These are phyloP conservation scores for Ochlodes sylvanus DNA, from an alignment of 2,888 invertebrate species.

Conservation along the genomic window DNA sequence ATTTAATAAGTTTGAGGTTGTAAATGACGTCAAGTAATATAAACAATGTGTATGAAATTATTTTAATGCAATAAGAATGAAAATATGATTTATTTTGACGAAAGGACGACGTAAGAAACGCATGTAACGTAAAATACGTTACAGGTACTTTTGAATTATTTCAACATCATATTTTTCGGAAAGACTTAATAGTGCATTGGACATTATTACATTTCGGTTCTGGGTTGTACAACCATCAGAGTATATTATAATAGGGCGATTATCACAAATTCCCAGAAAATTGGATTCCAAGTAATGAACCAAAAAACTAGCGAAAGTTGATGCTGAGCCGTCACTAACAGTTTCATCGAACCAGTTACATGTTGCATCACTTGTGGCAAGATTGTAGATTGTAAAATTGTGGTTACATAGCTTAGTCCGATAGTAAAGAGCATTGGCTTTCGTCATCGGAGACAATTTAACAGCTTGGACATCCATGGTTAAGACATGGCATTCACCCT, in stretches of 20 bases:
- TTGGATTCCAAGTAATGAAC: neutral
- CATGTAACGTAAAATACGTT: too few relatives aligned
- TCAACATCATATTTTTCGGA: too few relatives aligned
- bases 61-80: too few relatives aligned
- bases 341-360: conserved; percentile 13
- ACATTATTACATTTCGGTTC: conserved; percentile 2
- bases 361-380: neutral
- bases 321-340: neutral
- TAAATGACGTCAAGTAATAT: too few relatives aligned
- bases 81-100: too few relatives aligned
- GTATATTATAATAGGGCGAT: neutral
- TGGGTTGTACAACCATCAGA: conserved; percentile 13
- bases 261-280: too few relatives aligned
- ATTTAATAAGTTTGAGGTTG: too few relatives aligned
- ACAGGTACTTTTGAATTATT: too few relatives aligned
- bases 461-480: conserved; percentile 52
- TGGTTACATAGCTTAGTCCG: conserved; percentile 2
- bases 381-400: conserved; percentile 7
- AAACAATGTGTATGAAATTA: too few relatives aligned
- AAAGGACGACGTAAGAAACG: too few relatives aligned
- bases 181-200: too few relatives aligned
- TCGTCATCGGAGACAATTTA: conserved; percentile 47
- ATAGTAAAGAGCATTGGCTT: conserved; percentile 9
- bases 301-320: conserved; percentile 1
- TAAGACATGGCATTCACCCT: too few relatives aligned